These are phyloP conservation scores for Melopsittacus undulatus DNA, from an alignment of 2,797 vertebrate species.

Conservation along the genomic window DNA sequence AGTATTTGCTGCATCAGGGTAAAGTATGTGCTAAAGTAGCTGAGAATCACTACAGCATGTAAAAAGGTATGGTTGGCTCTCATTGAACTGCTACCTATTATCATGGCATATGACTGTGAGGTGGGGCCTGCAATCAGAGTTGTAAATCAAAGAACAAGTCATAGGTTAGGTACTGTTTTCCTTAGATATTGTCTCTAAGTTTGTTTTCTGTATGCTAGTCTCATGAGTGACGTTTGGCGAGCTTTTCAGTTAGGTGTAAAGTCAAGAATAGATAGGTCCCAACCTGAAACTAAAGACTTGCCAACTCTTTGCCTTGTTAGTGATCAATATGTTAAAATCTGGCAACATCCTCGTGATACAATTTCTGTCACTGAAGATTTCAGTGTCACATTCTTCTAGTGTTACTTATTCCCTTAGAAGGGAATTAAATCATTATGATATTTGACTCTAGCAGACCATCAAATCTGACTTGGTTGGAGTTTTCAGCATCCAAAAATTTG, in stretches of 20 bases:
- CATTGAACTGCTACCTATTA: slow-evolving; percentile 45
- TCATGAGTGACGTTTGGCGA: neutral
- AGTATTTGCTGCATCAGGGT: slow-evolving; percentile 24
- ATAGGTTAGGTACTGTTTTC: slow-evolving; percentile 65
- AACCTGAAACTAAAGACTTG: neutral
- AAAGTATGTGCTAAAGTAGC: slow-evolving; percentile 34
- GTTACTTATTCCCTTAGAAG: neutral
- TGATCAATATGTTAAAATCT: neutral
- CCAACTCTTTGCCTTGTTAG: neutral
- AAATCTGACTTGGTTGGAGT: neutral
- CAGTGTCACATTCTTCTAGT: neutral
- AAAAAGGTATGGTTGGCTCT: neutral
- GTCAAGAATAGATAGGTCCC: neutral
- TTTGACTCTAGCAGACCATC: neutral
- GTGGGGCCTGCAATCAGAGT: slow-evolving; percentile 58
- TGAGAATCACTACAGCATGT: neutral
- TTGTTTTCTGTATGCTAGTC: slow-evolving; percentile 17
- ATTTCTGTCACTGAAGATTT: neutral
- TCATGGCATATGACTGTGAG: slow-evolving; percentile 45
- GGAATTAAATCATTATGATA: neutral
- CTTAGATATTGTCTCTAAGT: slow-evolving; percentile 63
- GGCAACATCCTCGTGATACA: neutral
- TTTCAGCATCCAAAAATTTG: neutral
- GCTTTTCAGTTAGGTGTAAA: slow-evolving; percentile 5
- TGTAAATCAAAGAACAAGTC: slow-evolving; percentile 67